Percentiles rank a stretch among this genome's conserved stretches.
Conservation (phyloP, 2,888 invertebrate genomes). For the Agrotis exclamationis region DNA sequence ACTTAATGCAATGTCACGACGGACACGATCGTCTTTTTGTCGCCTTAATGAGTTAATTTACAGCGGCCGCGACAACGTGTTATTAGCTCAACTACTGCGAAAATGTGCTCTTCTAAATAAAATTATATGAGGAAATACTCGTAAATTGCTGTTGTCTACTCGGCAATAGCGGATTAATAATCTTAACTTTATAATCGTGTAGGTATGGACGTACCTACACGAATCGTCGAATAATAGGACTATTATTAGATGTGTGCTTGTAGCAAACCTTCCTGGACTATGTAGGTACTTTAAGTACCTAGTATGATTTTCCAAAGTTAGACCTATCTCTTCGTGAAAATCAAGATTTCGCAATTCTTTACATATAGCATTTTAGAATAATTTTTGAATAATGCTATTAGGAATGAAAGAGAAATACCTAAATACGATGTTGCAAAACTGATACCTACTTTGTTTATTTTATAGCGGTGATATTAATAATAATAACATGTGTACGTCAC, state of each 20-base stretch:
- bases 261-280: slow-evolving; percentile 6
- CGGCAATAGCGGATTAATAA: slow-evolving; percentile 20
- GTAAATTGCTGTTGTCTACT: slow-evolving; percentile 18
- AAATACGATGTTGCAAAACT: slow-evolving; percentile 3
- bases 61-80: slow-evolving; percentile 62
- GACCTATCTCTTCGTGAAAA: slow-evolving; percentile 9
- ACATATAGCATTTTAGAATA: slow-evolving; percentile 11
- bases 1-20: slow-evolving; percentile 76
- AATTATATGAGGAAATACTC: slow-evolving; percentile 22
- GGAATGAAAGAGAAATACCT: neutral
- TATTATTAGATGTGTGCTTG: slow-evolving; percentile 17
- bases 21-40: slow-evolving; percentile 79
- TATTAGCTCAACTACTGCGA: slow-evolving; percentile 60
- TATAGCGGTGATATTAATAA: slow-evolving; percentile 6
- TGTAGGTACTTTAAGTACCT: neutral
- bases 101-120: slow-evolving; percentile 47
- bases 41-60: slow-evolving; percentile 77
- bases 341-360: slow-evolving; percentile 2
- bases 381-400: neutral
- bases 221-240: too few relatives aligned
- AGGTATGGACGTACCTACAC: too few relatives aligned
- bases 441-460: slow-evolving; percentile 18
- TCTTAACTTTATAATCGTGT: slow-evolving; percentile 23
- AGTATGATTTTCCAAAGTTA: neutral
- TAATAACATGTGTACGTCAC: slow-evolving; percentile 18